Percentiles rank a stretch among this genome's conserved stretches.
phyloP scores from a whole-genome alignment of 1,140 invertebrate species.

The Formica exsecta region DNA sequence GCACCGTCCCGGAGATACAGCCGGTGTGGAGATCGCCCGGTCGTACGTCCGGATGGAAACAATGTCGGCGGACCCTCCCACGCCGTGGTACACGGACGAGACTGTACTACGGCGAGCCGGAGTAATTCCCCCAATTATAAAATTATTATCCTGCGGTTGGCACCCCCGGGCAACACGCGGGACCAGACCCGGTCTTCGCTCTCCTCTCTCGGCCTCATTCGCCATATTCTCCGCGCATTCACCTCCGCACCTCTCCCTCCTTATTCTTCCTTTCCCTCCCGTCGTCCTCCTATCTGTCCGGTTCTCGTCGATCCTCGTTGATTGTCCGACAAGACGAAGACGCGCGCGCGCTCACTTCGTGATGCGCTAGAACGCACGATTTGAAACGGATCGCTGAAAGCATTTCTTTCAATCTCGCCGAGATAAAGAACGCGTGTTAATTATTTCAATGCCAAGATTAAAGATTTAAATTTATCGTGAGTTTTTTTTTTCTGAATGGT shows the following conservation, averaged over 20 bases:
- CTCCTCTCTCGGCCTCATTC: constrained; percentile 78
- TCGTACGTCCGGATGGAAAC: constrained; percentile 80
- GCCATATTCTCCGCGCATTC: constrained; percentile 74
- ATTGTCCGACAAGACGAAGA: constrained; percentile 72
- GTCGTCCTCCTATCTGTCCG: constrained; percentile 64
- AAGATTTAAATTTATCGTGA: not conserved
- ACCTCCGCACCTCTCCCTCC: constrained; percentile 53
- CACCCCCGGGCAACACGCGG: constrained; percentile 85
- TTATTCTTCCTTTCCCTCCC: constrained; percentile 41
- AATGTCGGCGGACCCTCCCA: constrained; percentile 84
- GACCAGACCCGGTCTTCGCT: constrained; percentile 72
- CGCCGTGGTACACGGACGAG: constrained; percentile 81
- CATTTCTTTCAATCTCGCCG: constrained; percentile 35
- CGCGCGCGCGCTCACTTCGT: constrained; percentile 51
- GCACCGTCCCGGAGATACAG: constrained; percentile 80
- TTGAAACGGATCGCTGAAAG: constrained; percentile 43
- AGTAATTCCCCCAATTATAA: constrained; percentile 86
- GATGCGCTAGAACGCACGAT: constrained; percentile 45
- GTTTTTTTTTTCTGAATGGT: not conserved
- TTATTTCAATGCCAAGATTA: not conserved
- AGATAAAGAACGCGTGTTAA: not conserved
- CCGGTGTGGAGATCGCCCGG: constrained; percentile 79
- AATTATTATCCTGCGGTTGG: constrained; percentile 86
- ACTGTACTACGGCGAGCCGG: constrained; percentile 81
- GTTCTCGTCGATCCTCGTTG: constrained; percentile 74